Evolutionary conservation across 2,888 invertebrate genomes (phyloP).

Genomic region (Argyra leucocephala): DNA sequence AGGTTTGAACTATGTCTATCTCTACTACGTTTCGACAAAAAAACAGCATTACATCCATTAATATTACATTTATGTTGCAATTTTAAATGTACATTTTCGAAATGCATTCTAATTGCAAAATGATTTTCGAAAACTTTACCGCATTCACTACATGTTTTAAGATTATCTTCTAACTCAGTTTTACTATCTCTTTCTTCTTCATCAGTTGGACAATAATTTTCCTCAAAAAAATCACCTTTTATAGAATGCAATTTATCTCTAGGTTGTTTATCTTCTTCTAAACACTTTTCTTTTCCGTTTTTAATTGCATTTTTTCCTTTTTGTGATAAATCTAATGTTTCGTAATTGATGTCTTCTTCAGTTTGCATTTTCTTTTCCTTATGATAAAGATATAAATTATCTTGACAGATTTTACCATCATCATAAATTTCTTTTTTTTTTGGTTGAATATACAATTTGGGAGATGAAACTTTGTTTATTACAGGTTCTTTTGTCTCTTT

Average conservation of each 20-base stretch:
- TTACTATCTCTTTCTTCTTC: slow-evolving; percentile 61
- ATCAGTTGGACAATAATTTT: slow-evolving; percentile 64
- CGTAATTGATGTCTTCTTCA: not conserved
- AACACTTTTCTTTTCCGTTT: slow-evolving; percentile 16
- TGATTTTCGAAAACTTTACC: slow-evolving; percentile 89
- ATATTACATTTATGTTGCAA: slow-evolving; percentile 91
- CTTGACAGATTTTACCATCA: slow-evolving; percentile 23
- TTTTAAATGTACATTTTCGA: slow-evolving; percentile 90
- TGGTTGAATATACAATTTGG: slow-evolving; percentile 30
- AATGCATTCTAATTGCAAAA: slow-evolving; percentile 87
- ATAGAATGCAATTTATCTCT: not conserved
- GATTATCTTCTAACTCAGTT: slow-evolving; percentile 85
- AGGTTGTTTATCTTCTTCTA: not conserved
- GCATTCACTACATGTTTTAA: slow-evolving; percentile 81
- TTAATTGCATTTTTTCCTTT: not conserved
- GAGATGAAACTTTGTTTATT: slow-evolving; percentile 6
- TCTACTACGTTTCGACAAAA: slow-evolving; percentile 83
- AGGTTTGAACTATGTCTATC: slow-evolving; percentile 88
- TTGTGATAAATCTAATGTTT: slow-evolving; percentile 24
- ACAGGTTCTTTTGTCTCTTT: slow-evolving; percentile 13
- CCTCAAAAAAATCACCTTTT: no score
- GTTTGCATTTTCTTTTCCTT: slow-evolving; percentile 35
- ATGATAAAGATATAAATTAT: no score
- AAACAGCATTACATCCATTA: slow-evolving; percentile 89
- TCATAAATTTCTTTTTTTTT: no score